These are phyloP conservation scores for Myotis yumanensis DNA, from an alignment of 2,113 vertebrate species.

Conservation along the genomic window DNA sequence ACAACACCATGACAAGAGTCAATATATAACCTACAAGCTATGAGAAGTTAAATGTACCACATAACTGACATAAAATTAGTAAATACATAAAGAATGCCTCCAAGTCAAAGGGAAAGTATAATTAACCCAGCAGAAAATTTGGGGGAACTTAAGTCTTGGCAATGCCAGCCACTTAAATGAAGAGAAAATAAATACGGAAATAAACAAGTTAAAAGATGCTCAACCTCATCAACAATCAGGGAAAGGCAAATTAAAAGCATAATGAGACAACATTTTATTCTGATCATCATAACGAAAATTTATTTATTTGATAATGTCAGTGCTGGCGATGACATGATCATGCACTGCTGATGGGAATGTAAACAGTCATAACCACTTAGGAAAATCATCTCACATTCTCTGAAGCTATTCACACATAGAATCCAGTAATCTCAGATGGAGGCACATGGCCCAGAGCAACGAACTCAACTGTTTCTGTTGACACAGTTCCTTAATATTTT, in stretches of 20 bases:
- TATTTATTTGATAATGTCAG: background rate
- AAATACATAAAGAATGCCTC: background rate
- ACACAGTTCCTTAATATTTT: background rate
- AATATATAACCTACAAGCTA: background rate
- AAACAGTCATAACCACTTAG: background rate
- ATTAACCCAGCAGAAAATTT: background rate
- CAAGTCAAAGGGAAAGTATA: conserved; percentile 4
- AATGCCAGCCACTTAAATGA: background rate
- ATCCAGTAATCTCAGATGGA: background rate
- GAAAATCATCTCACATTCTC: background rate
- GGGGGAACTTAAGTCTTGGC: background rate
- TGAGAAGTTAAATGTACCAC: background rate
- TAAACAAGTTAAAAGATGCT: background rate
- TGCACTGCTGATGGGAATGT: background rate
- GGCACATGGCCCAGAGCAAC: background rate
- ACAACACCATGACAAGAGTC: background rate
- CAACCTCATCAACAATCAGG: background rate
- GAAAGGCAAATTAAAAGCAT: background rate
- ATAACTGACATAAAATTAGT: background rate
- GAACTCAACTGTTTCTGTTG: background rate
- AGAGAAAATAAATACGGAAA: conserved; percentile 43
- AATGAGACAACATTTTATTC: conserved; percentile 2
- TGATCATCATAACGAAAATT: background rate
- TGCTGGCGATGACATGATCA: background rate
- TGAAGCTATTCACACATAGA: background rate